phyloP scores from a whole-genome alignment of 2,888 invertebrate species.

The Neelides folsomi region DNA sequence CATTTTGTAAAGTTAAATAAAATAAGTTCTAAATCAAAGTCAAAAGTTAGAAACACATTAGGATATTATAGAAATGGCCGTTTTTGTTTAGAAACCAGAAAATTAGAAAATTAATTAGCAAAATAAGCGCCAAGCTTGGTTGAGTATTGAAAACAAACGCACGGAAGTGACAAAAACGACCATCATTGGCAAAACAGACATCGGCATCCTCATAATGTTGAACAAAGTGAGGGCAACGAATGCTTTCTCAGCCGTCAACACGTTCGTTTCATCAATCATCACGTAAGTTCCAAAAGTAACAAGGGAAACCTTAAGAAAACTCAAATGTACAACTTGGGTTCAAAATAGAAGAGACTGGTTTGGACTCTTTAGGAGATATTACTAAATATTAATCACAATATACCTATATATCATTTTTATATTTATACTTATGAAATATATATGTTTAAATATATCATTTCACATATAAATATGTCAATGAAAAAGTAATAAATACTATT shows the following conservation, averaged over 20 bases:
- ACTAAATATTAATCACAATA: no score
- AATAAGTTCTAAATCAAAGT: no score
- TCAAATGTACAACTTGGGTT: neutral
- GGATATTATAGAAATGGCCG: no score
- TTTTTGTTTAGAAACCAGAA: no score
- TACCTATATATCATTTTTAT: no score
- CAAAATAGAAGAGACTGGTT: no score
- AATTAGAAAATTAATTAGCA: no score
- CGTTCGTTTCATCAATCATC: conserved; percentile 51
- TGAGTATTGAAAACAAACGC: no score
- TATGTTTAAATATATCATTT: neutral
- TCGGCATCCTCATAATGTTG: conserved; percentile 70
- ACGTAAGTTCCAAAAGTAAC: conserved; percentile 71
- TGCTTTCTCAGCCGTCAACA: conserved; percentile 63
- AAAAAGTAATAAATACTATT: no score
- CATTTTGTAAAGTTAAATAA: no score
- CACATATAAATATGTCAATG: neutral
- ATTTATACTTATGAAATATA: neutral
- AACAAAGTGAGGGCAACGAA: conserved; percentile 80
- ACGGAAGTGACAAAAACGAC: conserved; percentile 14
- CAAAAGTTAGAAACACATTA: no score
- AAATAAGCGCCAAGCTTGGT: no score
- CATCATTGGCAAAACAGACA: conserved; percentile 37
- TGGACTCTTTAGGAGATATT: neutral
- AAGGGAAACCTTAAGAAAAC: conserved; percentile 41